Evolutionary conservation across 2,888 invertebrate genomes (phyloP).

Genomic region (Serripes groenlandicus): DNA sequence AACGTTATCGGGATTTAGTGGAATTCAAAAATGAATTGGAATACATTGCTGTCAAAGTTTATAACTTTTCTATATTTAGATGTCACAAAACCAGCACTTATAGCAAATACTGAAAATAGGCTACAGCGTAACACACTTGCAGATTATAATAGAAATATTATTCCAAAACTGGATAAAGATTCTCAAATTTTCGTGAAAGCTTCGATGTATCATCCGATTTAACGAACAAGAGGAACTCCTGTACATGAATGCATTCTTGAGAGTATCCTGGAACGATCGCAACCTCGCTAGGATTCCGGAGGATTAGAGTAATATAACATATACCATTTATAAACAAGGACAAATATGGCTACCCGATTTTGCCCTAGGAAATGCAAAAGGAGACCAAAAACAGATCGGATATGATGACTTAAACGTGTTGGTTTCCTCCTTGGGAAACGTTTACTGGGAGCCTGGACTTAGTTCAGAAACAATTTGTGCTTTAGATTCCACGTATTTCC

Average conservation of each 20-base stretch:
- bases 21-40: too few relatives aligned
- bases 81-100: neutral
- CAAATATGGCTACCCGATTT: conserved; percentile 14
- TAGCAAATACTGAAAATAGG: neutral
- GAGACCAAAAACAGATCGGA: conserved; percentile 2
- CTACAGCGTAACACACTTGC: neutral
- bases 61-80: too few relatives aligned
- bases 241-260: neutral
- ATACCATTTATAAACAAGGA: conserved; percentile 10
- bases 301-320: neutral
- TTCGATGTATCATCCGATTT: neutral
- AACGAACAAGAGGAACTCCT: conserved; percentile 8
- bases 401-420: neutral
- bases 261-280: neutral
- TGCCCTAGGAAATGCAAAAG: neutral
- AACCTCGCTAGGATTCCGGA: neutral
- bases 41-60: too few relatives aligned
- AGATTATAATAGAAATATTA: neutral
- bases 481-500: conserved; percentile 2
- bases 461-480: neutral
- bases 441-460: conserved; percentile 3
- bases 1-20: too few relatives aligned
- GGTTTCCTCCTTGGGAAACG: neutral
- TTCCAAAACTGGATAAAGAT: neutral
- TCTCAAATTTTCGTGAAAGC: neutral